Conservation (phyloP, 2,113 vertebrate genomes). For the Gadus macrocephalus region DNA sequence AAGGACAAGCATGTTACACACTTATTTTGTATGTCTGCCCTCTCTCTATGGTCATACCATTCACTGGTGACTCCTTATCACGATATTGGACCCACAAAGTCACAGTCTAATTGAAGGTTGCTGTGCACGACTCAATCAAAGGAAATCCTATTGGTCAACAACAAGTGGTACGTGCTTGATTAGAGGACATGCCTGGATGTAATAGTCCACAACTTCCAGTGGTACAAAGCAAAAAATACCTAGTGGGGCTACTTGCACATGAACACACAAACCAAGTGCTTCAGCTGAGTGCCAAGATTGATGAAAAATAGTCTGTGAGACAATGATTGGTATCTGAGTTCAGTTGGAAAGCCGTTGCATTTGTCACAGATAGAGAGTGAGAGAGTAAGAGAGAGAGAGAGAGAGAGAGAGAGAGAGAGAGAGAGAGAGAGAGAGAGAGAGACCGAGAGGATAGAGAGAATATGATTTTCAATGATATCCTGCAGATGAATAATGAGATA, state of each 20-base stretch:
- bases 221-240: not conserved
- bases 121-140: not conserved
- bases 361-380: not conserved
- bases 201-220: not conserved
- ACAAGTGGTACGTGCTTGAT: not conserved
- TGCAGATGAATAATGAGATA: constrained; percentile 27
- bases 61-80: not conserved
- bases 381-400: not conserved
- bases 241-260: not conserved
- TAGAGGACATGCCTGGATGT: not conserved
- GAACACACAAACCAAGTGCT: not conserved
- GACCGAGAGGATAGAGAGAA: no score
- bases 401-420: not conserved
- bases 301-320: not conserved
- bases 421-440: not conserved
- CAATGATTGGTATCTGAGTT: not conserved
- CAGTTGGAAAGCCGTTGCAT: not conserved
- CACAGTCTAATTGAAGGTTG: not conserved
- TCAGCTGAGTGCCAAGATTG: not conserved
- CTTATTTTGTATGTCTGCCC: not conserved
- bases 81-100: not conserved
- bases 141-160: not conserved
- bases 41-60: not conserved
- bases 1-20: not conserved
- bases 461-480: not conserved